Conservation (phyloP, 2,797 vertebrate species). For the Coranthus polyacanthus region DNA sequence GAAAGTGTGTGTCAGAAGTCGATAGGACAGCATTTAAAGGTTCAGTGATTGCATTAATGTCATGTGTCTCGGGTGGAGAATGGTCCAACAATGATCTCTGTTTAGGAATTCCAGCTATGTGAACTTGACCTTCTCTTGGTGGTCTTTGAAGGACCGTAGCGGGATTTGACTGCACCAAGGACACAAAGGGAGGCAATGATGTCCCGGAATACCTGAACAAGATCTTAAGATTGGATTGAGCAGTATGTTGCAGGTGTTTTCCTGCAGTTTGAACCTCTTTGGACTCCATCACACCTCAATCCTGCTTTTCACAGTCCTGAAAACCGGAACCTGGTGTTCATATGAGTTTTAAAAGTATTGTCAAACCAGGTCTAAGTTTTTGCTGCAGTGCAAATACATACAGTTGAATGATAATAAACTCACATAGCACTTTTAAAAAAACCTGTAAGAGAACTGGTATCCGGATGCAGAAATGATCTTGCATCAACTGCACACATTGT, state of each 20-base stretch:
- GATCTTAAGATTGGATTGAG: slow-evolving; percentile 19
- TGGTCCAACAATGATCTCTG: no score
- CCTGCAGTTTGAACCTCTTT: slow-evolving; percentile 13
- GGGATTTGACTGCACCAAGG: slow-evolving; percentile 17
- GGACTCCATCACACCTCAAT: background rate
- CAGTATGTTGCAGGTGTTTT: slow-evolving; percentile 6
- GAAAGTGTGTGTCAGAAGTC: fast-evolving
- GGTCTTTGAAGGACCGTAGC: slow-evolving; percentile 31
- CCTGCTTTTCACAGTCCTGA: no score
- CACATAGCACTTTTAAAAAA: no score
- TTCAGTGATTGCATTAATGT: background rate
- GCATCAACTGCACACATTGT: no score
- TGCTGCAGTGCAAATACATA: no score
- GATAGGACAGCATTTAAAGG: background rate
- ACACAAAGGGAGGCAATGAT: slow-evolving; percentile 27
- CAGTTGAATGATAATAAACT: no score
- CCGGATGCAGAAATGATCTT: no score
- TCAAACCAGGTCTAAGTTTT: no score
- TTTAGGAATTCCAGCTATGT: slow-evolving; percentile 59
- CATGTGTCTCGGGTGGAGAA: background rate
- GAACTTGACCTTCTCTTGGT: slow-evolving; percentile 36
- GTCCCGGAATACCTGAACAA: background rate
- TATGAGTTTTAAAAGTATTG: no score
- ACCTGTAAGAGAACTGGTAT: no score
- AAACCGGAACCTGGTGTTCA: no score